A percentile compares a stretch with the other conserved stretches of the same genome.
Evolutionary conservation across 1,140 invertebrate species (phyloP).

Genomic region (Mylabris phalerata): DNA sequence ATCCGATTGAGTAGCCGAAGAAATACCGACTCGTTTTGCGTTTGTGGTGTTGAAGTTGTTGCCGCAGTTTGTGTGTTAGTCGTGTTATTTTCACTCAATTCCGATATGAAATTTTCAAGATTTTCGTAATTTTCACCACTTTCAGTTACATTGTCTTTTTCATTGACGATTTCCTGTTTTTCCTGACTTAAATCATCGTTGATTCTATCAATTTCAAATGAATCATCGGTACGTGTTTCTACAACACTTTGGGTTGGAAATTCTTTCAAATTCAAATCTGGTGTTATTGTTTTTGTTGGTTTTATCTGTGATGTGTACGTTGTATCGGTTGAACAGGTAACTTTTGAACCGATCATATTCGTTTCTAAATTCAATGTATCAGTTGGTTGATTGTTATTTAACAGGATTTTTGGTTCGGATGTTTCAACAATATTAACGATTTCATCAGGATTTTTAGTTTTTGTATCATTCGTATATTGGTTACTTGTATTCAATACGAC

Average conservation of each 20-base stretch:
- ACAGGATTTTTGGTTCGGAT: background rate
- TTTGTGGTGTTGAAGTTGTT: slow-evolving; percentile 45
- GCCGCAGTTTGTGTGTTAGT: slow-evolving; percentile 12
- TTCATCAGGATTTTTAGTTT: slow-evolving; percentile 7
- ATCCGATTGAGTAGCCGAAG: slow-evolving; percentile 91
- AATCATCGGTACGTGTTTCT: background rate
- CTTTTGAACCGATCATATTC: background rate
- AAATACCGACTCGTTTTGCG: slow-evolving; percentile 91
- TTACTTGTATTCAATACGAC: slow-evolving; percentile 56
- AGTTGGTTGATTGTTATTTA: background rate
- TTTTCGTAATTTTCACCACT: slow-evolving; percentile 28
- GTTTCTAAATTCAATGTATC: background rate
- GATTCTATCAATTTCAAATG: background rate
- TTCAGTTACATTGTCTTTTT: slow-evolving; percentile 28
- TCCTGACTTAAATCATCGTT: too few relatives aligned
- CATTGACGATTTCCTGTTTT: slow-evolving; percentile 1
- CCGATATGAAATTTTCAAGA: slow-evolving; percentile 42
- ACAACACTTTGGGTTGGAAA: background rate
- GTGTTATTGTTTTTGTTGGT: slow-evolving; percentile 38
- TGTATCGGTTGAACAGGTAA: slow-evolving; percentile 4
- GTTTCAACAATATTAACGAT: slow-evolving; percentile 5
- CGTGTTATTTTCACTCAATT: slow-evolving; percentile 20
- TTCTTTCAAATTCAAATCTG: slow-evolving; percentile 11
- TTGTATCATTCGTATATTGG: slow-evolving; percentile 29
- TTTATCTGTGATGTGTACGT: slow-evolving; percentile 33